These are phyloP conservation scores for Cacajao melanocephalus DNA, from an alignment of 2,797 vertebrate genomes.

Conservation along the genomic window DNA sequence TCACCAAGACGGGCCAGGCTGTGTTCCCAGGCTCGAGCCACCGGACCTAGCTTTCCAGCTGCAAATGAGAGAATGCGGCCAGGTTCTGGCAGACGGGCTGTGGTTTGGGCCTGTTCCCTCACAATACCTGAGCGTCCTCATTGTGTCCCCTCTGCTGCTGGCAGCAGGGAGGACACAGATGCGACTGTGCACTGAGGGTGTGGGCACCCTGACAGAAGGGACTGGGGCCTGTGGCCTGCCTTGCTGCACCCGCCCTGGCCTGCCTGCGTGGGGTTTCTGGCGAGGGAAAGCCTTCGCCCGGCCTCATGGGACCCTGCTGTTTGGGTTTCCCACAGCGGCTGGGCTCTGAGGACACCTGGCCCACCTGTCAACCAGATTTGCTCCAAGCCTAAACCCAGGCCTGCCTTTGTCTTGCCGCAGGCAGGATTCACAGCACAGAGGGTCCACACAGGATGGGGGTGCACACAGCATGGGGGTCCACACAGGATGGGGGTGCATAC, in stretches of 20 bases:
- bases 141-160: background rate
- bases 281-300: background rate
- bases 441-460: background rate
- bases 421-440: background rate
- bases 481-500: too few species aligned
- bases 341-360: too few species aligned
- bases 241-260: background rate
- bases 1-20: background rate
- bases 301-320: background rate
- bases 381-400: background rate
- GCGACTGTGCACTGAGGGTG: background rate
- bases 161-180: background rate
- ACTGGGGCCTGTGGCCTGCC: too few species aligned
- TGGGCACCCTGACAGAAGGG: too few species aligned
- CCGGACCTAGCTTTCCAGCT: background rate
- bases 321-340: background rate
- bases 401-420: background rate
- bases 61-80: too few species aligned
- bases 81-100: fast-evolving
- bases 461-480: too few species aligned
- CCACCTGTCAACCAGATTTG: background rate
- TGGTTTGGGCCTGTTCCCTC: background rate
- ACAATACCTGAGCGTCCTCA: too few species aligned
- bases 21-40: fast-evolving
- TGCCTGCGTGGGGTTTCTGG: too few species aligned